Percentiles rank a stretch among this genome's conserved stretches.
phyloP scores from a whole-genome alignment of 2,113 vertebrate species.

The Rallus limicola region DNA sequence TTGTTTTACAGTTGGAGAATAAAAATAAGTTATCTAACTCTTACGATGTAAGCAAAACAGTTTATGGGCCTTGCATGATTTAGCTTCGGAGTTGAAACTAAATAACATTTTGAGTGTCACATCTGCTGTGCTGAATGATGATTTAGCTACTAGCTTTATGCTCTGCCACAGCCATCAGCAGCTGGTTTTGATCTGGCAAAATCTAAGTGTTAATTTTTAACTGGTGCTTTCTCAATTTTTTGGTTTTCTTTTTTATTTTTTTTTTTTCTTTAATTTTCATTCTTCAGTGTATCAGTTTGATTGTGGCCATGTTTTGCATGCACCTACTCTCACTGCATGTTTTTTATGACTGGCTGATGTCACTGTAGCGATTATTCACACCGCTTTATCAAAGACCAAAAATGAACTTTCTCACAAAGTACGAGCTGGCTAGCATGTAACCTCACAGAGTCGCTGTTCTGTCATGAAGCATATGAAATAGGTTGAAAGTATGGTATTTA shows the following conservation, averaged over 20 bases:
- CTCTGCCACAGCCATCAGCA: conserved; percentile 48
- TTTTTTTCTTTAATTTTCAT: not conserved
- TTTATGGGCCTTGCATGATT: conserved; percentile 76
- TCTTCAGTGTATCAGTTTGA: conserved; percentile 62
- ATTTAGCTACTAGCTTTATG: conserved; percentile 68
- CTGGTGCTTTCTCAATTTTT: conserved; percentile 64
- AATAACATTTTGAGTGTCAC: conserved; percentile 67
- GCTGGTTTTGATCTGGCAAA: conserved; percentile 58
- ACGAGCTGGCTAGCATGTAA: conserved; percentile 65
- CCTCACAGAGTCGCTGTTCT: conserved; percentile 69
- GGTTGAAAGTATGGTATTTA: conserved; percentile 60
- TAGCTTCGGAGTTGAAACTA: conserved; percentile 67
- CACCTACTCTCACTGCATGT: conserved; percentile 74
- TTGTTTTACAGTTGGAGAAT: conserved; percentile 59
- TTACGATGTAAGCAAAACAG: conserved; percentile 61
- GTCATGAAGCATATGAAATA: conserved; percentile 65
- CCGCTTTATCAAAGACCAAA: conserved; percentile 72
- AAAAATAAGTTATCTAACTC: conserved; percentile 58
- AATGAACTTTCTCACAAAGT: conserved; percentile 55
- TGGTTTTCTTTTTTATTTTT: not conserved
- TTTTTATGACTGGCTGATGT: conserved; percentile 69
- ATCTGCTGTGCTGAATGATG: conserved; percentile 66
- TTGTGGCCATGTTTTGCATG: conserved; percentile 77
- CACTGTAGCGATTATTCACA: conserved; percentile 47
- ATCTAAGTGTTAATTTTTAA: conserved; percentile 68